Percentiles rank a stretch among this genome's conserved stretches.
phyloP scores from a whole-genome alignment of 2,888 invertebrate species.

The Thecocarcelia acutangulata region DNA sequence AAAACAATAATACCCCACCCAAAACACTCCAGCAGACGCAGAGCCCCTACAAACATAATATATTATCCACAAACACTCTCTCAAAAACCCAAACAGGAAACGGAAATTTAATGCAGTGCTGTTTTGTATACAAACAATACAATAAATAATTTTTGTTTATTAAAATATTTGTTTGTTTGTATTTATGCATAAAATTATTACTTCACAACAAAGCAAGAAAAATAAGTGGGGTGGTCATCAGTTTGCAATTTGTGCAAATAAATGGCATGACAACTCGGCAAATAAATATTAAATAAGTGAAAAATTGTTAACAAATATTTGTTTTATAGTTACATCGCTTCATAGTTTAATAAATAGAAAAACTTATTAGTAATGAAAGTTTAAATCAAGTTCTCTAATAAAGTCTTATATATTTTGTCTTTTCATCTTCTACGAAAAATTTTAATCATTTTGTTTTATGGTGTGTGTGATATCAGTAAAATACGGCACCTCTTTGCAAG shows the following conservation, averaged over 20 bases:
- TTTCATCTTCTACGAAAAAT: too few species aligned
- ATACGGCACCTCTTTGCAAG: too few species aligned
- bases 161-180: too few species aligned
- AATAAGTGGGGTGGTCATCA: too few species aligned
- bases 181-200: neutral
- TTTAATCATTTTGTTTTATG: too few species aligned
- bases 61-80: neutral
- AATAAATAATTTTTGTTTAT: too few species aligned
- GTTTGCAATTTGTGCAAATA: too few species aligned
- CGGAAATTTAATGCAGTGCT: too few species aligned
- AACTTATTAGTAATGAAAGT: neutral
- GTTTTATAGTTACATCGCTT: neutral
- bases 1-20: neutral
- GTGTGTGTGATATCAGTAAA: too few species aligned
- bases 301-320: slow-evolving; percentile 33
- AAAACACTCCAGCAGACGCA: neutral
- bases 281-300: slow-evolving; percentile 53
- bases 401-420: too few species aligned
- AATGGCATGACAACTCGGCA: slow-evolving; percentile 26
- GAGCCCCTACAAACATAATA: too few species aligned
- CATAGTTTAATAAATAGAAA: neutral
- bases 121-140: too few species aligned
- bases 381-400: neutral
- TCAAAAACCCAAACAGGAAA: neutral
- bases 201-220: slow-evolving; percentile 19